phyloP scores from a whole-genome alignment of 2,113 vertebrate genomes.

The Charina bottae region DNA sequence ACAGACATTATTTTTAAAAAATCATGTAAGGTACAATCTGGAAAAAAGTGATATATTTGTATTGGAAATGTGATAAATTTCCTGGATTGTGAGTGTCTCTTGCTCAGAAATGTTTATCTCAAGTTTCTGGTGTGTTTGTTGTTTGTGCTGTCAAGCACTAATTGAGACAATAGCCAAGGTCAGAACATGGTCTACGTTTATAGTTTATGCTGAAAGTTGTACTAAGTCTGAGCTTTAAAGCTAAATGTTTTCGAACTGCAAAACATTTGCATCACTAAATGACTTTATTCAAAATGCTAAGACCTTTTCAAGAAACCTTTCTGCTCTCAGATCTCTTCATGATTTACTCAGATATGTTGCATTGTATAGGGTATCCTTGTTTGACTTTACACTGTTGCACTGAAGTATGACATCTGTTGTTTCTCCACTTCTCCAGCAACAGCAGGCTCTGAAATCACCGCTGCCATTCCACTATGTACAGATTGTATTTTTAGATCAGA shows the following conservation, averaged over 20 bases:
- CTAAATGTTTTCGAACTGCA: background rate
- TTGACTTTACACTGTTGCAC: background rate
- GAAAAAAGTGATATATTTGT: background rate
- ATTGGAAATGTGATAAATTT: background rate
- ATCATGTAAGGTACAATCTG: background rate
- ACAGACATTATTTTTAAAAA: background rate
- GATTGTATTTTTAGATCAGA: conserved; percentile 19
- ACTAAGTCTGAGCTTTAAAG: background rate
- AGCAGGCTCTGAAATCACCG: background rate
- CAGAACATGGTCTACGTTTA: background rate
- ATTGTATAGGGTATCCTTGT: background rate
- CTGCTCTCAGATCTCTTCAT: background rate
- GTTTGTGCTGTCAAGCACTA: background rate
- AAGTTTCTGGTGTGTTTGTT: background rate
- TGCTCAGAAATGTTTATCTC: conserved; percentile 2
- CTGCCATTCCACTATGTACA: background rate
- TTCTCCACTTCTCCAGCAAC: background rate
- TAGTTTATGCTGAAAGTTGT: background rate
- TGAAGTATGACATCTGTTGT: background rate
- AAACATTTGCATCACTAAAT: background rate
- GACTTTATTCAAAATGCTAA: background rate
- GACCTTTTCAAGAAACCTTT: background rate
- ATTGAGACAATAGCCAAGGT: background rate
- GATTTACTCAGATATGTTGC: background rate
- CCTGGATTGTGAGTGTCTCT: background rate